Evolutionary conservation across 2,113 vertebrate species (phyloP).

Genomic region (Rhegmatorhina hoffmannsi): DNA sequence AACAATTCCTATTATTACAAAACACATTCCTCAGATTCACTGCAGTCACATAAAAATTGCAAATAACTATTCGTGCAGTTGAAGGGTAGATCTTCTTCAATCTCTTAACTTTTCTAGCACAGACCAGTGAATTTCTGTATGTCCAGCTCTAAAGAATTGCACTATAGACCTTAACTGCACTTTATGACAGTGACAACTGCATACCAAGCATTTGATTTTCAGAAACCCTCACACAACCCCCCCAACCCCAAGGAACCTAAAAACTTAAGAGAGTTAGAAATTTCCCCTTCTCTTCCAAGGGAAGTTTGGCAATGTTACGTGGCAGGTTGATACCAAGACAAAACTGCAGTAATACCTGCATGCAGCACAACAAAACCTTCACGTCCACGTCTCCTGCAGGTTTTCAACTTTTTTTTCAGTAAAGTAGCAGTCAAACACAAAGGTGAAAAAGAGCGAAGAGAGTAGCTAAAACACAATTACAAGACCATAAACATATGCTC

Average conservation of each 20-base stretch:
- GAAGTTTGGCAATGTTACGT: neutral
- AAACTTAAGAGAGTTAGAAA: neutral
- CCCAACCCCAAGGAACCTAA: no score
- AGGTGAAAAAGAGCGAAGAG: neutral
- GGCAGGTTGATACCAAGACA: neutral
- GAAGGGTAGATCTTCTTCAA: neutral
- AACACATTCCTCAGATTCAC: slow-evolving; percentile 18
- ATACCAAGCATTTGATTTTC: neutral
- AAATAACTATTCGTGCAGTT: neutral
- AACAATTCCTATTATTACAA: neutral
- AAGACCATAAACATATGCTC: neutral
- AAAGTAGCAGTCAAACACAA: neutral
- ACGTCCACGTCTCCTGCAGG: neutral
- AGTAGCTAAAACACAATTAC: neutral
- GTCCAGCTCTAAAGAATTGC: neutral
- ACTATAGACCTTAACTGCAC: neutral
- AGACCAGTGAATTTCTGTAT: neutral
- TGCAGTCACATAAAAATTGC: slow-evolving; percentile 30
- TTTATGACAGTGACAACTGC: neutral
- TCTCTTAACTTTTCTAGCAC: neutral
- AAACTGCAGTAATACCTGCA: neutral
- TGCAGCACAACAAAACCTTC: neutral
- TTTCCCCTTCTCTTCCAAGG: neutral
- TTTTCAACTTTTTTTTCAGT: neutral
- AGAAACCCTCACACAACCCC: neutral